Base-by-base conservation (phyloP, 2,113 vertebrate species). In the Phaethon lepturus region DNA sequence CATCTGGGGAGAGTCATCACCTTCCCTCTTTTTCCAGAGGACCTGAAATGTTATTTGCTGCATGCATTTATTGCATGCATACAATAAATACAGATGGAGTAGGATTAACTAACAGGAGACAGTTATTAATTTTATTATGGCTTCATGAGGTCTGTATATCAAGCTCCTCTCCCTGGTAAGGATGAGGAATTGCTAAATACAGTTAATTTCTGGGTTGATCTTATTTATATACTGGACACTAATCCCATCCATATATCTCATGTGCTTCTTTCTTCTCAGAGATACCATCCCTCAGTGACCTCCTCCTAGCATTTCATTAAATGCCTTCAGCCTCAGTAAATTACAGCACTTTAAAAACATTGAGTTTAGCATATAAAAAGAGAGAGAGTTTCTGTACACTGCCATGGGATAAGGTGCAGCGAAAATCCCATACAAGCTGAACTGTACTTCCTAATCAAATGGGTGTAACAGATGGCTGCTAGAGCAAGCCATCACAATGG, bases 381-480 rank as follows among this genome's bases (percentile, higher is more conserved):
- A 94, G 91, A 97, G 95, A 97, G 95, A 80, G 90, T 94, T 98
- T 98, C 97, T 96, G 90, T 96, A 92, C 16, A 81, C 95, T 98
- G 97, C 98, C 96, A 98, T 97, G 98, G 98, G 98, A 98, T 98
- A 98, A 98, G 98, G 98, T 99, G 98, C 98, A 97, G 98, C 56
- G 96, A 98, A 98, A 99, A 98, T 98, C 98, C 97, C 96, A 96
- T 98, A 97, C 98, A 98, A 98, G 97, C 98, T 97, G 98, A 98
- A 98, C 98, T 98, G 98, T 98, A 98, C 98, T 98, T 98, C 98
- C 98, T 98, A 98, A 99, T 98, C 98, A 99, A 99, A 99, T 99
- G 98, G 98, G 98, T 99, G 99, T 99, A 99, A 99, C 99, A 99
- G 99, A 99, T 99, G 99, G 99, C 99, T 99, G 98, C 98, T 99